These are phyloP conservation scores for Climacteris rufus DNA, from an alignment of 2,113 vertebrate genomes.

Conservation along the genomic window DNA sequence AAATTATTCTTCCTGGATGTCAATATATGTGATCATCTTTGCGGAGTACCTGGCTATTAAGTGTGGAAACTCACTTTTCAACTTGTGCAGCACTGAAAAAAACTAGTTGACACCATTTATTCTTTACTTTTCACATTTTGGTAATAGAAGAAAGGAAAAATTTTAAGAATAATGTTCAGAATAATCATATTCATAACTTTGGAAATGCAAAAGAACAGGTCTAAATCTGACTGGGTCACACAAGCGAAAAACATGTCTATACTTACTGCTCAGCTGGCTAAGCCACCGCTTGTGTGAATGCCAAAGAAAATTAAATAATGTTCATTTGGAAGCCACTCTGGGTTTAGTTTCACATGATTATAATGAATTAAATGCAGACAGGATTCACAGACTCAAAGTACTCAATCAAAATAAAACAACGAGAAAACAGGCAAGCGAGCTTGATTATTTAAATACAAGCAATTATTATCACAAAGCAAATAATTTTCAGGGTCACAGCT, in stretches of 20 bases:
- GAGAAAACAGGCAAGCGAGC: not conserved
- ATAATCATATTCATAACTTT: not conserved
- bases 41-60: not conserved
- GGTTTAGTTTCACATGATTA: constrained; percentile 19
- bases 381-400: constrained; percentile 5
- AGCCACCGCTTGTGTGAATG: not conserved
- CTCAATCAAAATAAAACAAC: constrained; percentile 24
- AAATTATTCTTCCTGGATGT: not conserved
- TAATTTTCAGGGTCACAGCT: not conserved
- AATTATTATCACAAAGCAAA: not conserved
- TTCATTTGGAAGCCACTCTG: constrained; percentile 20
- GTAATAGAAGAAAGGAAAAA: not conserved
- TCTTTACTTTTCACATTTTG: not conserved
- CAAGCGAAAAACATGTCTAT: not conserved
- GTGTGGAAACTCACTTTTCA: not conserved
- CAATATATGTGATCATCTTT: not conserved
- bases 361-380: constrained; percentile 32
- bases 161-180: not conserved
- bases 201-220: not conserved
- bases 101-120: not conserved
- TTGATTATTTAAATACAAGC: constrained; percentile 29
- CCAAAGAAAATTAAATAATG: constrained; percentile 47
- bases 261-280: constrained; percentile 28
- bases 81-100: not conserved
- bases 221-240: not conserved